Percentiles rank a stretch among this genome's conserved stretches.
Conservation (phyloP, 2,113 vertebrate genomes). For the Falco punctatus region DNA sequence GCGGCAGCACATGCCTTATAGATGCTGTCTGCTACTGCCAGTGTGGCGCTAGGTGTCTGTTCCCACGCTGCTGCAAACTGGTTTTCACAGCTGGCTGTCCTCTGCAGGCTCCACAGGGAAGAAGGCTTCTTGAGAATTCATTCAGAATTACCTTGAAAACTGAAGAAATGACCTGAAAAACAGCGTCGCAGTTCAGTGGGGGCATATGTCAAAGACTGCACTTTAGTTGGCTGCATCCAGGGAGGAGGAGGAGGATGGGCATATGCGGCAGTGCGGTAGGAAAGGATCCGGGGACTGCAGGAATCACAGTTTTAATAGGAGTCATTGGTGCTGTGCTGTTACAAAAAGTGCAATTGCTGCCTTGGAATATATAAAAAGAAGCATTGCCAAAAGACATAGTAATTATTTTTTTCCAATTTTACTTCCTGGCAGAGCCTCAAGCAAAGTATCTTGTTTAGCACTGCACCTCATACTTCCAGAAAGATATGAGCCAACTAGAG, state of each 20-base stretch:
- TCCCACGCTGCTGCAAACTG: neutral
- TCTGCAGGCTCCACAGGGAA: neutral
- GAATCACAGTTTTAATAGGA: neutral
- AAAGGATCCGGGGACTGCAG: neutral
- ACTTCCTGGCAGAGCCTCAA: neutral
- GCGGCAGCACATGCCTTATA: accelerated
- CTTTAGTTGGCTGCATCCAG: neutral
- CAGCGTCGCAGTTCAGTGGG: accelerated
- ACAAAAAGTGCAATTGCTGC: neutral
- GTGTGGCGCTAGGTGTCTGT: neutral
- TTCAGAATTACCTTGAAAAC: neutral
- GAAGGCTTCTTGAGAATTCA: accelerated
- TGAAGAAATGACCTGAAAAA: neutral
- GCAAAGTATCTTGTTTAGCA: neutral
- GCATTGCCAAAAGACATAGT: neutral
- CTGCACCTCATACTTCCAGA: neutral
- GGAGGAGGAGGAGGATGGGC: neutral
- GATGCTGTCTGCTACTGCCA: neutral
- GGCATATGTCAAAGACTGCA: neutral
- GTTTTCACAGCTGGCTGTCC: neutral
- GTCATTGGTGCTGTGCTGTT: neutral
- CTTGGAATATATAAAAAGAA: neutral
- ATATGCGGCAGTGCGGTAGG: accelerated
- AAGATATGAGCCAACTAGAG: neutral
- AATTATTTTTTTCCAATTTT: neutral